Conservation (phyloP, 2,888 invertebrate species). For the Andricus curvator region DNA sequence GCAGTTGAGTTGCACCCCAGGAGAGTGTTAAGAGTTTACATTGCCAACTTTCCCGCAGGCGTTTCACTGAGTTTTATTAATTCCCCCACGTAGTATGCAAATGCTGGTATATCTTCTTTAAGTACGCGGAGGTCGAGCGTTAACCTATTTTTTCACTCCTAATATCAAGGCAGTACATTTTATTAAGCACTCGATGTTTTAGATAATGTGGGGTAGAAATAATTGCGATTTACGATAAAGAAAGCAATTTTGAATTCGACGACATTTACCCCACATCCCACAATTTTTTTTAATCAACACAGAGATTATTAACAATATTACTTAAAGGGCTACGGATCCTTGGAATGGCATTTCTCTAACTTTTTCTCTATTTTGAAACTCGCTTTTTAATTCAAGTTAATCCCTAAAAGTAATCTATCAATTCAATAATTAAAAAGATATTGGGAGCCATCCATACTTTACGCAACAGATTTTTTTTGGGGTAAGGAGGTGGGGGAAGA, state of each 20-base stretch:
- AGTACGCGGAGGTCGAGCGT: slow-evolving; percentile 25
- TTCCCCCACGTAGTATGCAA: slow-evolving; percentile 18
- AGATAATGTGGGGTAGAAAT: slow-evolving; percentile 35
- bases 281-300: not conserved
- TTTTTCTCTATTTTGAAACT: too few species aligned
- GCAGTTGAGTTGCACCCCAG: not conserved
- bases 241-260: slow-evolving; percentile 28
- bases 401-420: too few species aligned
- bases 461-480: too few species aligned
- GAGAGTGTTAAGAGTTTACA: slow-evolving; percentile 3
- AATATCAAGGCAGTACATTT: slow-evolving; percentile 33
- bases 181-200: slow-evolving; percentile 35
- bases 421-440: too few species aligned
- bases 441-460: too few species aligned
- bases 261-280: not conserved
- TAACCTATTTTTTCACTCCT: slow-evolving; percentile 28
- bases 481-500: too few species aligned
- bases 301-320: not conserved
- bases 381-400: too few species aligned
- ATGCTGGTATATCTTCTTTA: slow-evolving; percentile 37
- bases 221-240: slow-evolving; percentile 36
- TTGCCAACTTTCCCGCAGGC: slow-evolving; percentile 16
- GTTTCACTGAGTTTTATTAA: slow-evolving; percentile 27
- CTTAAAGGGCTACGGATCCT: not conserved
- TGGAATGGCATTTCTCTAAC: too few species aligned